phyloP scores from a whole-genome alignment of 2,888 invertebrate genomes.

The Ectemnius lituratus region DNA sequence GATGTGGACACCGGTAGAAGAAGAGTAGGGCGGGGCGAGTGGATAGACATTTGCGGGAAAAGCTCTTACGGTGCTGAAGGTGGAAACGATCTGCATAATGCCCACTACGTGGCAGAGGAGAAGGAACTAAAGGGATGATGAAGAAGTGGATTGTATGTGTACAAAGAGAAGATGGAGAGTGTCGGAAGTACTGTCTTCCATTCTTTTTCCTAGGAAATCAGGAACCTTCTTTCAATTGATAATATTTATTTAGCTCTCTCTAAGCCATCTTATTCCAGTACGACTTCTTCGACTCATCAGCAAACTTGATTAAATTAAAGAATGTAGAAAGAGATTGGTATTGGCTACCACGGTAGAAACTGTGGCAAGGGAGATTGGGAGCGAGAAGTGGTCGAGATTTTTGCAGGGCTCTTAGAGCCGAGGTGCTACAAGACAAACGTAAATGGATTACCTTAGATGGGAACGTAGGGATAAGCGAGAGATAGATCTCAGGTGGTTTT shows the following conservation, averaged over 20 bases:
- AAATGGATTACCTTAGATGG: conserved; percentile 11
- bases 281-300: background rate
- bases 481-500: conserved; percentile 7
- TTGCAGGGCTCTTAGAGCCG: background rate
- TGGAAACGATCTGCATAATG: conserved; percentile 52
- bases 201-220: conserved; percentile 36
- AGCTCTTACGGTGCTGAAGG: conserved; percentile 24
- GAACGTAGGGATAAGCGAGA: conserved; percentile 2
- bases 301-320: too few relatives aligned
- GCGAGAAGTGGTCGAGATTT: conserved; percentile 1
- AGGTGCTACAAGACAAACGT: conserved; percentile 5
- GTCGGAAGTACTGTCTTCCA: conserved; percentile 9
- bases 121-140: conserved; percentile 44
- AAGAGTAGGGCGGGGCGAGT: conserved; percentile 19
- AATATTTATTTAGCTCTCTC: conserved; percentile 35
- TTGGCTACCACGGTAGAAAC: background rate
- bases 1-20: conserved; percentile 1
- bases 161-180: conserved; percentile 18
- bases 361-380: background rate
- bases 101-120: conserved; percentile 21
- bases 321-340: too few relatives aligned
- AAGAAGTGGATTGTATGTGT: conserved; percentile 37
- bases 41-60: conserved; percentile 7
- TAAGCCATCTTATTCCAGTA: background rate
- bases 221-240: conserved; percentile 37